A percentile compares a stretch with the other conserved stretches of the same genome.
These are phyloP conservation scores for Rhagologus leucostigma DNA, from an alignment of 2,113 vertebrate species.

Conservation along the genomic window DNA sequence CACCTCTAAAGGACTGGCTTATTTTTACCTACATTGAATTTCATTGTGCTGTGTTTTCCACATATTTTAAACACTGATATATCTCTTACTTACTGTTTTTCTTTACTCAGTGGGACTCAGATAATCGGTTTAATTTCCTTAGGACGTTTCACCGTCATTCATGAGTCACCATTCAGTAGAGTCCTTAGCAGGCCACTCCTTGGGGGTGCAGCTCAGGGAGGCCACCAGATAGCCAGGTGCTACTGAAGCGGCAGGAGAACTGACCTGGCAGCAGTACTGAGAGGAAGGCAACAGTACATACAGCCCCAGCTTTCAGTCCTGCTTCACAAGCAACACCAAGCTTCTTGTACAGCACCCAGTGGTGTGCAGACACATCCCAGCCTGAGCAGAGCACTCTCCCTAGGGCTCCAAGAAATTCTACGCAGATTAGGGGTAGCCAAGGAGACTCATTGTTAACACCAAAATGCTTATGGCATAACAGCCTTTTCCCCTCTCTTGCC, in stretches of 20 bases:
- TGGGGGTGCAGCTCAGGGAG: background rate
- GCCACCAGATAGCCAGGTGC: background rate
- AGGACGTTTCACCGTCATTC: background rate
- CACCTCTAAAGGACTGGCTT: conserved; percentile 1
- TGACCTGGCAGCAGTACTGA: background rate
- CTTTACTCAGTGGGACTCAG: background rate
- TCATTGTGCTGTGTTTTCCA: background rate
- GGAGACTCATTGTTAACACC: background rate
- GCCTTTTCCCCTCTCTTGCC: background rate
- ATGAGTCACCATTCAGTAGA: background rate
- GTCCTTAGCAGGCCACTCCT: background rate
- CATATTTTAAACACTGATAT: background rate
- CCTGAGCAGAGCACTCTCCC: background rate
- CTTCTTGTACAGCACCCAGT: background rate
- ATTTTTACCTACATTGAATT: conserved; percentile 34
- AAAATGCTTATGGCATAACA: background rate
- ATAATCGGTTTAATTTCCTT: background rate
- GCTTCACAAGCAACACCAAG: background rate
- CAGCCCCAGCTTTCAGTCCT: background rate
- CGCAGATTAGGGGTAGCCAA: background rate
- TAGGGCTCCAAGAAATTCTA: background rate
- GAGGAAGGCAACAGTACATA: background rate
- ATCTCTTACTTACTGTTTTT: background rate
- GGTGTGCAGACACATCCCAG: background rate
- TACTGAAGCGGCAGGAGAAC: background rate